Conservation (phyloP, 2,888 invertebrate species). For the Monopis laevigella region DNA sequence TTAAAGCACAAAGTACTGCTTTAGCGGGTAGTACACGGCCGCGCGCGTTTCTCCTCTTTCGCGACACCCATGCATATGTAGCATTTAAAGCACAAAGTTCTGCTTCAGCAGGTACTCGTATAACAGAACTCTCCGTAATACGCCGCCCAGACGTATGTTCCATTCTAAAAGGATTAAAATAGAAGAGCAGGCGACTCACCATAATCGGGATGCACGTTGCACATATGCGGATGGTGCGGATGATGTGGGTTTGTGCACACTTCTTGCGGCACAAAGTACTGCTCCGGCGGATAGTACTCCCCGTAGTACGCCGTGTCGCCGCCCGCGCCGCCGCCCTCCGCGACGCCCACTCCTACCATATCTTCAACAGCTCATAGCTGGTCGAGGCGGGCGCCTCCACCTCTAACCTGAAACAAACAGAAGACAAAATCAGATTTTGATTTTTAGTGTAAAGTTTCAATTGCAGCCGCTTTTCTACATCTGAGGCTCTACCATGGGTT, state of each 20-base stretch:
- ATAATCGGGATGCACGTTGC: conserved; percentile 77
- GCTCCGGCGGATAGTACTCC: conserved; percentile 66
- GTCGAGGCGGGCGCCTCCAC: conserved; percentile 25
- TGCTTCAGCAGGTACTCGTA: too few species aligned
- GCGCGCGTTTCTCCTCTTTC: too few species aligned
- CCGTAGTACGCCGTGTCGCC: conserved; percentile 61
- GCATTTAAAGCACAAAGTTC: too few species aligned
- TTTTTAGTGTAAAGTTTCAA: too few species aligned
- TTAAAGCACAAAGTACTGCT: too few species aligned
- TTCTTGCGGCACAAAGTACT: conserved; percentile 66
- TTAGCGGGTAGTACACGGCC: too few species aligned
- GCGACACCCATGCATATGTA: too few species aligned
- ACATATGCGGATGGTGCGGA: conserved; percentile 69
- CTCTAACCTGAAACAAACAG: conserved; percentile 32
- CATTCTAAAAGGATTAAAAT: background rate
- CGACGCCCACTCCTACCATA: conserved; percentile 47
- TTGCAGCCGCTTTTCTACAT: too few species aligned
- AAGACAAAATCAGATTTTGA: too few species aligned
- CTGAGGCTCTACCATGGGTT: too few species aligned
- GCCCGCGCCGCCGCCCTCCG: conserved; percentile 38
- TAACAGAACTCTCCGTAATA: too few species aligned
- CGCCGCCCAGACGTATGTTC: too few species aligned
- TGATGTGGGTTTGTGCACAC: conserved; percentile 72
- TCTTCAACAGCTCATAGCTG: conserved; percentile 42
- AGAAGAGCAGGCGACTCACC: conserved; percentile 51